Percentiles rank a stretch among this genome's conserved stretches.
phyloP scores from a whole-genome alignment of 2,797 vertebrate genomes.

The Gallinago solitaria region DNA sequence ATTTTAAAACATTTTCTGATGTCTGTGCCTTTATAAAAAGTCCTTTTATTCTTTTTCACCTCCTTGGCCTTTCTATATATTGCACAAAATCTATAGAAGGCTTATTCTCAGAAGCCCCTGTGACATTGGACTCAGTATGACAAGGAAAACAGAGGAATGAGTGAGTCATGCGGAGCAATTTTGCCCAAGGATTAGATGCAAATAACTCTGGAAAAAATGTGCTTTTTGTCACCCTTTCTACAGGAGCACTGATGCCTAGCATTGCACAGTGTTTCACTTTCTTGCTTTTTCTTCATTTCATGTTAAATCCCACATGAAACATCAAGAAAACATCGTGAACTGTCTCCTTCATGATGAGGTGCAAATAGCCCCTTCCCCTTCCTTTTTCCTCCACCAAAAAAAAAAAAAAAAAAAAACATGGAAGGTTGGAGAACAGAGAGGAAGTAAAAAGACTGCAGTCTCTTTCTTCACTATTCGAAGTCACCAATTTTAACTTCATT shows the following conservation, averaged over 20 bases:
- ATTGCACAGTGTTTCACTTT: neutral
- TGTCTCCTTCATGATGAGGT: neutral
- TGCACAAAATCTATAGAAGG: neutral
- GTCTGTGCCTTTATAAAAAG: neutral
- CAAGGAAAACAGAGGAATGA: constrained; percentile 20
- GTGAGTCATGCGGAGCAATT: constrained; percentile 11
- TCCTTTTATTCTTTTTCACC: neutral
- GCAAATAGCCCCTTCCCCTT: neutral
- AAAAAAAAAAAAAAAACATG: neutral
- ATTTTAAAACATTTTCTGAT: neutral
- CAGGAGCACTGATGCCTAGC: neutral
- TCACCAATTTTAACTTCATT: neutral
- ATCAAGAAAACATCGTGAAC: neutral
- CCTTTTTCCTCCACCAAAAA: neutral
- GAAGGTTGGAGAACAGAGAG: neutral
- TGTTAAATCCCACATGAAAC: neutral
- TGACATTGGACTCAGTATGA: neutral
- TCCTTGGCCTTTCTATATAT: neutral
- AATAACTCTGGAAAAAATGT: neutral
- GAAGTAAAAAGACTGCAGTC: neutral
- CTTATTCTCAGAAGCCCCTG: neutral
- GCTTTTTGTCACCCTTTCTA: neutral
- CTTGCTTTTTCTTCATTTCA: neutral
- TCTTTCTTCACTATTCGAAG: neutral
- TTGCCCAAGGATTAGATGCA: neutral